Evolutionary conservation across 2,113 vertebrate species (phyloP).

Genomic region (Phodopus roborovskii): DNA sequence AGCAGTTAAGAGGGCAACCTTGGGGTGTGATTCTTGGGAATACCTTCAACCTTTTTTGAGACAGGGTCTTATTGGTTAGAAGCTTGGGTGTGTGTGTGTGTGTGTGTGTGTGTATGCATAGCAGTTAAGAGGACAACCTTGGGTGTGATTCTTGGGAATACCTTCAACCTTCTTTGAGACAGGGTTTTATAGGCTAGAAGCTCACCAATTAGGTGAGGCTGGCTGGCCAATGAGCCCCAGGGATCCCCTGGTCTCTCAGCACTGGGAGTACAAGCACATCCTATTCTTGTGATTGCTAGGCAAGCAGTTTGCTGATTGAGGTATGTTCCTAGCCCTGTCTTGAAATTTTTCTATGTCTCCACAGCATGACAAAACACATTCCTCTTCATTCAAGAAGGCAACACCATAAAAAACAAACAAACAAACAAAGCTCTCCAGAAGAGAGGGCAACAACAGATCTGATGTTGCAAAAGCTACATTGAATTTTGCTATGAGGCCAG

Average conservation of each 20-base stretch:
- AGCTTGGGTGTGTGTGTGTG: neutral
- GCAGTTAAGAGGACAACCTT: neutral
- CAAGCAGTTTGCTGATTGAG: neutral
- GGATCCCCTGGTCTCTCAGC: neutral
- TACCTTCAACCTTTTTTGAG: neutral
- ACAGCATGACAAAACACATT: neutral
- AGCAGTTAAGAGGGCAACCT: neutral
- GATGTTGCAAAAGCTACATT: neutral
- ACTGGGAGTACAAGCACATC: neutral
- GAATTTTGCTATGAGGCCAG: constrained; percentile 36
- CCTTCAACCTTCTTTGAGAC: neutral
- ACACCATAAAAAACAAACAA: no score
- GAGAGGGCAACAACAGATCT: neutral
- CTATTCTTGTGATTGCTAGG: no score
- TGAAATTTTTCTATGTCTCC: neutral
- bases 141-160: neutral
- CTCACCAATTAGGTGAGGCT: neutral
- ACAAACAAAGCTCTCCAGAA: neutral
- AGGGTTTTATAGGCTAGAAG: neutral
- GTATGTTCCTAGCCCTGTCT: neutral
- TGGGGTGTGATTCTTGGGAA: neutral
- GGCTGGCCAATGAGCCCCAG: neutral
- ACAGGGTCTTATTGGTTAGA: neutral
- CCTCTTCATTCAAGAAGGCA: neutral
- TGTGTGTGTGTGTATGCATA: neutral